Evolutionary conservation across 2,113 vertebrate genomes (phyloP).

Genomic region (Epinephelus moara): DNA sequence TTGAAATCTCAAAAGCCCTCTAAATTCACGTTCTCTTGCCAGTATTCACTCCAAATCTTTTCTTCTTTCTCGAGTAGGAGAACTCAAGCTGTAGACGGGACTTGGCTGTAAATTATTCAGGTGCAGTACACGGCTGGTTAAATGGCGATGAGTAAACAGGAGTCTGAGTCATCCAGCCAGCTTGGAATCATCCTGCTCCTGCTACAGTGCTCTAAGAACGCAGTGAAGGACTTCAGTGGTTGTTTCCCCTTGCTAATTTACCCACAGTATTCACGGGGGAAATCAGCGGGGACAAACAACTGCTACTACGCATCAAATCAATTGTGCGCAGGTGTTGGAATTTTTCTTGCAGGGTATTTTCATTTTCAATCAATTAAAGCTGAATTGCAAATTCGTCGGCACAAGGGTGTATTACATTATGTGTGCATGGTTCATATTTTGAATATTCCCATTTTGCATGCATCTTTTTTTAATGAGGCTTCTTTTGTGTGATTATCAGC

Average conservation of each 20-base stretch:
- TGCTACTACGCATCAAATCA: constrained; percentile 62
- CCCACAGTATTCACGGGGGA: constrained; percentile 63
- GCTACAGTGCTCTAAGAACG: constrained; percentile 39
- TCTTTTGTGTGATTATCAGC: constrained; percentile 9
- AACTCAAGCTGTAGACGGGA: constrained; percentile 35
- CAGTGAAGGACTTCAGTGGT: constrained; percentile 50
- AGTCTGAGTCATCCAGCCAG: constrained; percentile 67
- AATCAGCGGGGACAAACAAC: constrained; percentile 73
- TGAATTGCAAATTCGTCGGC: constrained; percentile 49
- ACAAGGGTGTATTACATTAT: constrained; percentile 1
- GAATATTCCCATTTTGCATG: constrained; percentile 14
- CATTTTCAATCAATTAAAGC: constrained; percentile 57
- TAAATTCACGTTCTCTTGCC: neutral
- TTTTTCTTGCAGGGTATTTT: constrained; percentile 30
- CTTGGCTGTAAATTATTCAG: constrained; percentile 69
- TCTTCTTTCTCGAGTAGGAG: constrained; percentile 28
- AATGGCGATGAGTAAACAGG: constrained; percentile 70
- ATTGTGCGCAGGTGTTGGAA: constrained; percentile 57
- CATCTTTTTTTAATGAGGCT: constrained; percentile 9
- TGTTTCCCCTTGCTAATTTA: constrained; percentile 65
- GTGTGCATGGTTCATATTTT: neutral
- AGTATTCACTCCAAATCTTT: constrained; percentile 2
- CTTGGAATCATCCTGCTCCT: constrained; percentile 57
- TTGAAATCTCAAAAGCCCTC: constrained; percentile 12
- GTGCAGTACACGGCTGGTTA: constrained; percentile 65